These are phyloP conservation scores for Drosophila gunungcola DNA, from an alignment of 1,140 invertebrate genomes.

Conservation along the genomic window DNA sequence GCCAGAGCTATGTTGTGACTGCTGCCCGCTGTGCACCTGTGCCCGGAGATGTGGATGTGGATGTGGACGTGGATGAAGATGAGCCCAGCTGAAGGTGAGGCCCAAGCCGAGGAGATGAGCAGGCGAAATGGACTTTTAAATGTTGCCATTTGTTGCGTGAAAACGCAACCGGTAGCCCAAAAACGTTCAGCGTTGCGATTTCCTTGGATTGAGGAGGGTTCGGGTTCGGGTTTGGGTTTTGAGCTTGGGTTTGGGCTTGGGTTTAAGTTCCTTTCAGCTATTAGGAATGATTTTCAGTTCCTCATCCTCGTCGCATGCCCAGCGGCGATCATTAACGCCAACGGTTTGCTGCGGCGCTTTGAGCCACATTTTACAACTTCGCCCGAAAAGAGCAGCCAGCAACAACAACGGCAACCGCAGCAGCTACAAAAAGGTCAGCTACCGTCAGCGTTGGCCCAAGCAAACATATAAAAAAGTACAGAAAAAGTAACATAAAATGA, in stretches of 20 bases:
- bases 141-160: constrained; percentile 79
- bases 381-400: constrained; percentile 52
- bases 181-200: constrained; percentile 49
- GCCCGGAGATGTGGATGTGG: constrained; percentile 21
- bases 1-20: constrained; percentile 78
- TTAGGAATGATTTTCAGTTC: constrained; percentile 45
- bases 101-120: constrained; percentile 48
- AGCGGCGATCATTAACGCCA: constrained; percentile 67
- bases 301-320: constrained; percentile 38
- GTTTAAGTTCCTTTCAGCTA: constrained; percentile 38
- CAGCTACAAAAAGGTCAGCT: constrained; percentile 69
- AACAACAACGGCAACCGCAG: constrained; percentile 5
- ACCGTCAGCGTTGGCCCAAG: constrained; percentile 70
- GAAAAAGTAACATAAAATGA: constrained; percentile 59
- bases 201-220: constrained; percentile 34
- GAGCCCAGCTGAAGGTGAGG: constrained; percentile 34
- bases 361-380: constrained; percentile 71
- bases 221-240: constrained; percentile 12
- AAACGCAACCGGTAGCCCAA: constrained; percentile 71
- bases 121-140: constrained; percentile 76
- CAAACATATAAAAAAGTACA: constrained; percentile 40
- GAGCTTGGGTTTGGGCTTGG: not conserved
- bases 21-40: constrained; percentile 81
- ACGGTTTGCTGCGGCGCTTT: constrained; percentile 62
- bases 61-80: constrained; percentile 35